A percentile compares a stretch with the other conserved stretches of the same genome.
phyloP scores from a whole-genome alignment of 1,140 invertebrate species.

The Dendroctonus valens region DNA sequence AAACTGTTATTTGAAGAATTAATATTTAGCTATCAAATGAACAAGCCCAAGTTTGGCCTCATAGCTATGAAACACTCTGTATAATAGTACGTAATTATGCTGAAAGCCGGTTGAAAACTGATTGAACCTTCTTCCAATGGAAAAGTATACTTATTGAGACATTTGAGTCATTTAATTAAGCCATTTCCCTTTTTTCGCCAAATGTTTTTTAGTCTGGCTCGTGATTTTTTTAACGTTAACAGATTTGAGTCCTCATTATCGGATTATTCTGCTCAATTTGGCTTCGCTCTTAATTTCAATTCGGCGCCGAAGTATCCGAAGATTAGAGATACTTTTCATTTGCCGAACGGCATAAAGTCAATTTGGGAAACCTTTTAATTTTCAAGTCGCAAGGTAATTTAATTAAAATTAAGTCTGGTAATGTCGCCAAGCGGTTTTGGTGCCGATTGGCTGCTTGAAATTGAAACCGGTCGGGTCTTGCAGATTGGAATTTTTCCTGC shows the following conservation, averaged over 20 bases:
- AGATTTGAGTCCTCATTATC: slow-evolving; percentile 11
- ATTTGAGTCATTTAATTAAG: too few species aligned
- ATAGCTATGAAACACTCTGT: too few species aligned
- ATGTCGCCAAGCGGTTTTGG: not conserved
- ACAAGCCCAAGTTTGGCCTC: too few species aligned
- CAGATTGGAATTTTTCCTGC: too few species aligned
- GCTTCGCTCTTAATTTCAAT: slow-evolving; percentile 4
- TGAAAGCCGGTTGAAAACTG: too few species aligned
- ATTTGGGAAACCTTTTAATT: slow-evolving; percentile 10
- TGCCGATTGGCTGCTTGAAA: not conserved
- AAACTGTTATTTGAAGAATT: too few species aligned
- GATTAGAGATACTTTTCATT: slow-evolving; percentile 21
- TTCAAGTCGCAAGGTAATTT: slow-evolving; percentile 11
- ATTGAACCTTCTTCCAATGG: too few species aligned
- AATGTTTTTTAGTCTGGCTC: too few species aligned
- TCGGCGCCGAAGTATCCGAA: slow-evolving; percentile 1
- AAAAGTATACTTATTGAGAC: too few species aligned
- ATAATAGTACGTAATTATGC: too few species aligned
- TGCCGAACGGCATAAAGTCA: slow-evolving; percentile 5
- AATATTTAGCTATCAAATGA: too few species aligned
- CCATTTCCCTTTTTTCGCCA: too few species aligned
- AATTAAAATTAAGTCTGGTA: slow-evolving; percentile 1
- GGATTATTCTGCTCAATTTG: slow-evolving; percentile 21
- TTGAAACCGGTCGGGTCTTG: not conserved
- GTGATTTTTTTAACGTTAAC: slow-evolving; percentile 13